Base-by-base conservation (phyloP, 2,797 vertebrate genomes). In the Ceryle rudis region DNA sequence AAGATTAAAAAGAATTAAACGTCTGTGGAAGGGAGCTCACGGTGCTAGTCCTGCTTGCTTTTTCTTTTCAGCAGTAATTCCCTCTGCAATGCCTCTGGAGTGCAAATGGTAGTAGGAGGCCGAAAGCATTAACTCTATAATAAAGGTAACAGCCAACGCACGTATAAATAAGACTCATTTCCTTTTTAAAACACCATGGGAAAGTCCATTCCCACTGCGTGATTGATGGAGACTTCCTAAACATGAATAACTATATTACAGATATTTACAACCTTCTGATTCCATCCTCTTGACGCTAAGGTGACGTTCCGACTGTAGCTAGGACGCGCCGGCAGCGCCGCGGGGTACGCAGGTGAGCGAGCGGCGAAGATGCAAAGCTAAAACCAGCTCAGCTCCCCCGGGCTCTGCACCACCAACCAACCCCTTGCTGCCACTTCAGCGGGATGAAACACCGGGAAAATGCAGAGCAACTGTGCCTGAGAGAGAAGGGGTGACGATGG, bases 241-340 rank as follows among this genome's bases (percentile, higher is more conserved):
- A 96, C 89, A 95, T 94, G 97, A 97, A 97, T 96, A 97, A 95
- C 96, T 98, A 98, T 97, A 93, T 90, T 98, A 98, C 97, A 98
- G 31, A 10, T 98, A 98, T 98, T 97, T 98, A 98, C 97, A 98
- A 93, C 46, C 71, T 91, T 95, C 95, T 58, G 91, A 51, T 93
- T 90, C 87, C 52, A 55, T 75, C 89, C 91, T 93, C 82, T 14
- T 21, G 77, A 91, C 0, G 62, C 69, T 67, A 65, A 55, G 0
- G 55, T 20, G 77, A 85, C 52, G 79, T n/a, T 79, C 86, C 52
- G 89, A 44, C 58, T 0, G 4, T 57, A 62, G 79, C 4, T 4
- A 93, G 94, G 88, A 79, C 31, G 11, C 3, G 87, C 79, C 25
- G 51, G 80, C 61, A 75, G 90, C 69, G 52, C 93, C 11, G 15